Evolutionary conservation across 1,140 invertebrate genomes (phyloP).

Genomic region (Bombus pascuorum): DNA sequence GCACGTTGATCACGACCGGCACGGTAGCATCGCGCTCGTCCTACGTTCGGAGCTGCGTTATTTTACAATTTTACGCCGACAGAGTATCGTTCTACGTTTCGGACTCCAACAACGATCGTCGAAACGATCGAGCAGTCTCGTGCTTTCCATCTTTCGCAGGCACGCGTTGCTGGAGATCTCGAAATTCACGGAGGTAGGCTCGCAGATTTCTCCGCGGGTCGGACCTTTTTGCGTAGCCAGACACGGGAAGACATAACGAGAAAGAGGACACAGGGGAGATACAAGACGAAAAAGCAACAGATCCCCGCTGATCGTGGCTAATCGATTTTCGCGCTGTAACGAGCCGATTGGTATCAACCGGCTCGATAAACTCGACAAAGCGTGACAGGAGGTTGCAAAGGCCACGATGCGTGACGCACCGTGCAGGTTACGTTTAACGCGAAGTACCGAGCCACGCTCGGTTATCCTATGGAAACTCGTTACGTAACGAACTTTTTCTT

Average conservation of each 20-base stretch:
- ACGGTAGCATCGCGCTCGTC: constrained; percentile 4
- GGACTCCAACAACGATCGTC: neutral
- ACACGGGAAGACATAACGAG: neutral
- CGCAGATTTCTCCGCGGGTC: too few species aligned
- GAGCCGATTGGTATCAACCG: constrained; percentile 24
- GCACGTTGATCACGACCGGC: constrained; percentile 36
- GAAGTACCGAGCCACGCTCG: neutral
- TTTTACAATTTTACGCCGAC: neutral
- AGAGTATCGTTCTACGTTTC: neutral
- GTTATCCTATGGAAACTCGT: neutral
- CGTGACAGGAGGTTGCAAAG: neutral
- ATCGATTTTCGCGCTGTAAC: constrained; percentile 34
- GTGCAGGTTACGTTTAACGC: neutral
- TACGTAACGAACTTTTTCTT: neutral
- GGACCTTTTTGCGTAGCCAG: too few species aligned
- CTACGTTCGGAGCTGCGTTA: neutral
- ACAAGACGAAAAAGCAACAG: neutral
- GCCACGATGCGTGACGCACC: neutral
- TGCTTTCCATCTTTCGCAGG: too few species aligned
- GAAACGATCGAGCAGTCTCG: too few species aligned
- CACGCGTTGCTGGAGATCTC: neutral
- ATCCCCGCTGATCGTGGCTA: constrained; percentile 15
- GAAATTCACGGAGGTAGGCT: neutral
- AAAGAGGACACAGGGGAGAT: neutral
- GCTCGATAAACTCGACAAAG: constrained; percentile 30